Evolutionary conservation across 2,888 invertebrate species (phyloP).

Genomic region (Lasioglossum malachurum): DNA sequence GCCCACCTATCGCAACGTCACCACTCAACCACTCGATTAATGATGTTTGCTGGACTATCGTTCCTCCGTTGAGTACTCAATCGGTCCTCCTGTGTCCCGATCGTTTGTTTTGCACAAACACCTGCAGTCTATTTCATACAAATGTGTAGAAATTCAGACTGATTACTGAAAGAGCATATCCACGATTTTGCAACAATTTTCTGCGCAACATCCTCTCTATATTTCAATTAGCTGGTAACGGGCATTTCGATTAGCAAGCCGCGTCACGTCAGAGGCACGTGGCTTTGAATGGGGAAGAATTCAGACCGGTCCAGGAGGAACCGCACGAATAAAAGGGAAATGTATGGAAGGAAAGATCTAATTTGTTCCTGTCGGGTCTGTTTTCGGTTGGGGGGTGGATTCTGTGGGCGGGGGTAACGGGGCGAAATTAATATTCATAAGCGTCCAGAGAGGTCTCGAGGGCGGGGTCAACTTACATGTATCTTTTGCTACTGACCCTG

Average conservation of each 20-base stretch:
- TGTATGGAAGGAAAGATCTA: slow-evolving; percentile 85
- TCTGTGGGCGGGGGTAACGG: slow-evolving; percentile 63
- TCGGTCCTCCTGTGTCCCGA: not conserved
- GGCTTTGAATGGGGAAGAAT: slow-evolving; percentile 24
- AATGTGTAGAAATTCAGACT: too few relatives aligned
- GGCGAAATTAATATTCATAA: slow-evolving; percentile 85
- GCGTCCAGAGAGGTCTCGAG: slow-evolving; percentile 84
- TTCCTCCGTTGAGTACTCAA: not conserved
- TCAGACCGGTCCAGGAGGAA: slow-evolving; percentile 59
- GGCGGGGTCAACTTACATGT: slow-evolving; percentile 85
- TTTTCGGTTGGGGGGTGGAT: slow-evolving; percentile 71
- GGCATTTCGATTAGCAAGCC: slow-evolving; percentile 22
- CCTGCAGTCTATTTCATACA: too few relatives aligned
- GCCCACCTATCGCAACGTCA: slow-evolving; percentile 26
- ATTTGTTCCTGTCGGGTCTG: slow-evolving; percentile 84
- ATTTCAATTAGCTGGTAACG: not conserved
- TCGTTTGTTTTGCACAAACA: not conserved
- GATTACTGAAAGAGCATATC: not conserved
- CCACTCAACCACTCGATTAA: slow-evolving; percentile 52
- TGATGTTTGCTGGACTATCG: slow-evolving; percentile 37
- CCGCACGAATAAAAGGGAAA: slow-evolving; percentile 83
- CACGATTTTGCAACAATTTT: not conserved
- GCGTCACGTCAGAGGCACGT: not conserved
- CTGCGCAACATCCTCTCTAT: not conserved
- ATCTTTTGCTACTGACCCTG: slow-evolving; percentile 84